Evolutionary conservation across 2,113 vertebrate species (phyloP).

Genomic region (Corvus cornix): DNA sequence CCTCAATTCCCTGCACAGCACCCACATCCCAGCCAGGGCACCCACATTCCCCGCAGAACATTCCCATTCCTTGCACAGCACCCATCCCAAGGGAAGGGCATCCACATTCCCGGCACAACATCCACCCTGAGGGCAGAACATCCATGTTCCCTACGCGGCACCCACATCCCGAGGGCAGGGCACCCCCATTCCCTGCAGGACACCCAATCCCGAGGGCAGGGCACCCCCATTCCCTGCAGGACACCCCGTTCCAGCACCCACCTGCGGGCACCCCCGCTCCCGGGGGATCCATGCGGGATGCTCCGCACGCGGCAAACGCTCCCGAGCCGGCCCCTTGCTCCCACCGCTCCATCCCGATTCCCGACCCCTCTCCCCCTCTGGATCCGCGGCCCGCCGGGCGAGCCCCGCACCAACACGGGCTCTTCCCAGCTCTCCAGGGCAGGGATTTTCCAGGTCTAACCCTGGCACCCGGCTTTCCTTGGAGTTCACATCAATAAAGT

Average conservation of each 20-base stretch:
- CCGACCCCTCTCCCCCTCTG: rapidly evolving
- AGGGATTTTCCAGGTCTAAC: rapidly evolving
- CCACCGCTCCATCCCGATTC: neutral
- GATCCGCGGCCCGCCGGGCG: rapidly evolving
- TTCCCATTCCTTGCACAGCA: too few species aligned
- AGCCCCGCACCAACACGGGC: rapidly evolving
- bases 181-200: neutral
- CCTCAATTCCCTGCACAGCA: too few species aligned
- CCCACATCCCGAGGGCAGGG: too few species aligned
- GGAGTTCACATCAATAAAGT: neutral
- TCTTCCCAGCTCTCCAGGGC: neutral
- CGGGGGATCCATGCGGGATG: neutral
- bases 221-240: too few species aligned
- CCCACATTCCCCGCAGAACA: neutral
- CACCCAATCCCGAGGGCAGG: too few species aligned
- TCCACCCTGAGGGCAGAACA: too few species aligned
- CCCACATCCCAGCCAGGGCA: too few species aligned
- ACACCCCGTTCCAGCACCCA: too few species aligned
- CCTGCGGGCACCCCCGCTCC: neutral
- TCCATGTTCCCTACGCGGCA: too few species aligned
- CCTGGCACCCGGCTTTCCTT: rapidly evolving
- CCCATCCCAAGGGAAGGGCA: neutral
- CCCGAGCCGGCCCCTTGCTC: neutral
- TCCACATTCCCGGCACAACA: too few species aligned
- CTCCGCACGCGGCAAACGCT: neutral